A percentile compares a stretch with the other conserved stretches of the same genome.
Conservation (phyloP, 1,140 invertebrate genomes). For the Tetraneura akinire region DNA sequence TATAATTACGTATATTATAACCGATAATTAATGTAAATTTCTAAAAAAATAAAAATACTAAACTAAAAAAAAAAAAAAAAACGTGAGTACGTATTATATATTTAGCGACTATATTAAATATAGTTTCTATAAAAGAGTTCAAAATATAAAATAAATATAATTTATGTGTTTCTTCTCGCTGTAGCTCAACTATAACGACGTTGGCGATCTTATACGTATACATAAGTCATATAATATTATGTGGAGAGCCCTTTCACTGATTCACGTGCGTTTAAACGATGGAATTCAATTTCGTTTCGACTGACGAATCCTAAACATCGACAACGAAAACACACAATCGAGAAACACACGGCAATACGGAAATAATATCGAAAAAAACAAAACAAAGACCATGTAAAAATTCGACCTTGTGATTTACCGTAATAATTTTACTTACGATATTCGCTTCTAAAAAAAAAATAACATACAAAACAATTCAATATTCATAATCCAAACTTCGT, state of each 20-base stretch:
- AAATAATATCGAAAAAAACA: no score
- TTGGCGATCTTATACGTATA: no score
- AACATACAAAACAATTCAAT: not conserved
- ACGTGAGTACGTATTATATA: not conserved
- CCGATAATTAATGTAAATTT: not conserved
- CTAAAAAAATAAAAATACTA: not conserved
- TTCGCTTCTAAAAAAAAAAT: no score
- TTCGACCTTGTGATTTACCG: no score
- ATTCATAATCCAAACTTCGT: not conserved
- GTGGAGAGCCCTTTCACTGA: slow-evolving; percentile 22
- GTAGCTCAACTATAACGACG: not conserved
- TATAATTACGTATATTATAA: no score
- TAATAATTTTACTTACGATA: no score
- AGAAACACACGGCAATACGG: no score
- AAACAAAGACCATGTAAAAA: no score
- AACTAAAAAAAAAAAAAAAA: not conserved
- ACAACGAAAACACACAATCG: not conserved
- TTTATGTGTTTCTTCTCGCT: not conserved
- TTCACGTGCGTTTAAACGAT: not conserved
- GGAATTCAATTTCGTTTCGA: not conserved
- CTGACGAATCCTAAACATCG: not conserved
- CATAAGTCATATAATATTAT: no score
- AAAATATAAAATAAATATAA: not conserved
- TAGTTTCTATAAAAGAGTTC: not conserved
- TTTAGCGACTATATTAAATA: no score